These are phyloP conservation scores for Megaceryle maxima DNA, from an alignment of 2,113 vertebrate genomes.

Conservation along the genomic window DNA sequence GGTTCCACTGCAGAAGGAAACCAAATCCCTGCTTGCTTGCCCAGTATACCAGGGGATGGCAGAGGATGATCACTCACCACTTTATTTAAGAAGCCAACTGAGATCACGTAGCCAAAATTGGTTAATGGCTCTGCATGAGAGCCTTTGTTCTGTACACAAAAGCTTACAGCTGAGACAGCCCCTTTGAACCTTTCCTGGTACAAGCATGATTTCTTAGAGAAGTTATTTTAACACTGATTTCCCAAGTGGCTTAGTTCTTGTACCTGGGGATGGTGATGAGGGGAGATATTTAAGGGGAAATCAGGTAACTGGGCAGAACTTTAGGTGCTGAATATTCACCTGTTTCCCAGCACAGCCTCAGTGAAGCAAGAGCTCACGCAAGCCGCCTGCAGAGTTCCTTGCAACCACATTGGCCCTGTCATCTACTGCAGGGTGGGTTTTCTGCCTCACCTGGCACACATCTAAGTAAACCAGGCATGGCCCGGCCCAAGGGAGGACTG, in stretches of 20 bases:
- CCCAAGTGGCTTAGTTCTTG: background rate
- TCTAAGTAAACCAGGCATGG: background rate
- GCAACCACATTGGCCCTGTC: rapidly evolving
- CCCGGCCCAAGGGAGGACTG: background rate
- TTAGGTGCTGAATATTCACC: background rate
- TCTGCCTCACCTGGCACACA: background rate
- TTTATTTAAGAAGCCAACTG: background rate
- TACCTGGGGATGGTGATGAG: background rate
- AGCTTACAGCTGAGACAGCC: background rate
- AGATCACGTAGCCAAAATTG: background rate
- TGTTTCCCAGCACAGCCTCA: background rate
- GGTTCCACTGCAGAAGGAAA: background rate
- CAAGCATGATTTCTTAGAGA: background rate
- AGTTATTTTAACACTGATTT: background rate
- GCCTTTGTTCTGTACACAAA: slow-evolving; percentile 58
- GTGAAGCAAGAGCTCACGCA: background rate
- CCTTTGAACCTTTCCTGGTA: background rate
- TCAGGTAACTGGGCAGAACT: slow-evolving; percentile 20
- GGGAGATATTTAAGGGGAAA: background rate
- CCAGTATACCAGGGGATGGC: background rate
- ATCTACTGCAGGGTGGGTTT: background rate
- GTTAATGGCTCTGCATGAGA: background rate
- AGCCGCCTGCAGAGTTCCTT: background rate
- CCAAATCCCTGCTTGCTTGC: rapidly evolving
- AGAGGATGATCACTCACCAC: background rate